Base-by-base conservation (phyloP, 2,113 vertebrate species). In the Cynocephalus volans region DNA sequence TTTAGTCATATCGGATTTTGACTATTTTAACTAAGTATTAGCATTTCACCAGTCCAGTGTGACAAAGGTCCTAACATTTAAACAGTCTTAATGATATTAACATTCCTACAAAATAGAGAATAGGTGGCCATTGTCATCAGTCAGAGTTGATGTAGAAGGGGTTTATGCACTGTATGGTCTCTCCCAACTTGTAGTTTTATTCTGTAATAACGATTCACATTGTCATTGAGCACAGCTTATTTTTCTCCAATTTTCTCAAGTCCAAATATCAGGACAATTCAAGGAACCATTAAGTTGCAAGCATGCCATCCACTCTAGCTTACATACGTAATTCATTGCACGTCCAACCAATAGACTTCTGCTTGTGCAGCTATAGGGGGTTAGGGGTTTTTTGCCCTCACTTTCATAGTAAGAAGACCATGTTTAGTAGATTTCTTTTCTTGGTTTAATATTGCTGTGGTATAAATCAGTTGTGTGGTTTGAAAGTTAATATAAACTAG, bases 21-120 rank as follows among this genome's bases (percentile, higher is more conserved):
- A 88, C 45, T 33, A 64, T 56, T 69, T 95, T 75, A 82, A 62
- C 50, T 50, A 88, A 89, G n/a, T 52, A 79, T 24, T 75, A 73
- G 80, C 72, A 95, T 79, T 96, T 92, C 65, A 69, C 24, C 6
- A 80, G 7, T 50, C 33, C 64, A 36, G 23, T 26, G 56, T 56
- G 48, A 92, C 60, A 77, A 83, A 67, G 31, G 14, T 14, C 31
- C 62, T 83, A 58, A 6, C 11, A 80, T 36, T 90, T 83, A 48
- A 93, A 93, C n/a, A 48, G 26, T 70, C 65, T 84, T 3, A 3
- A 0, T n/a, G 26, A 89, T 91, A 45, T 80, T 65, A 41, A 54
- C 56, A 81, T 73, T 88, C n/a, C 8, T 67, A 41, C 36, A 64
- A 85, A 91, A 84, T 18, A 79, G n/a, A n/a, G 26, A 36, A 18